Base-by-base conservation (phyloP, 2,113 vertebrate genomes). In the Grus americana region DNA sequence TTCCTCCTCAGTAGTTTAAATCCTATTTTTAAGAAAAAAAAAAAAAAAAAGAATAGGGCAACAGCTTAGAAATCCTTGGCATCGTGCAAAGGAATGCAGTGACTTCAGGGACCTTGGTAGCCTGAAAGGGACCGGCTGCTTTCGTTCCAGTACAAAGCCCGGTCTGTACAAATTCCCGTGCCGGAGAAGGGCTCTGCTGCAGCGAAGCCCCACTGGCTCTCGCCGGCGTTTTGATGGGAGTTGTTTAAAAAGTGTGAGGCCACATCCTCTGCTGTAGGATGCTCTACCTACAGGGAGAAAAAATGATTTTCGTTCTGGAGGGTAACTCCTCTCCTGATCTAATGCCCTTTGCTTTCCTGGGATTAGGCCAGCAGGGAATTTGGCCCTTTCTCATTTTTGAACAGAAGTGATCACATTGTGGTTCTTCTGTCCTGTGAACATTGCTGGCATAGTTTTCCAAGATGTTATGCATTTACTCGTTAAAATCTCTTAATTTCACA, bases 161-260 rank as follows among this genome's bases (percentile, higher is more conserved):
- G 66, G 32, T 87, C 87, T 89, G 78, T 85, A 66, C n/a, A 79
- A 86, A 88, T 32, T 83, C n/a, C 57, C 0, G 2, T 5, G 15
- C 61, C 0, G 5, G 70, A 89, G 73, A 92, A 86, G 59, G 55
- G 70, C 84, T 61, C 22, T 11, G 18, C 19, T 15, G 50, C 61
- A 0, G 0, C 1, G 18, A 80, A 91, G 13, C 26, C 52, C 66
- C 0, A 0, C 87, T 79, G 72, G 44, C 7, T 94, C 59, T 68
- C 0, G 2, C 47, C 0, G 1, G 30, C 3, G 0, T 92, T 87
- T 95, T 73, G 70, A 67, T 82, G 71, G 78, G 74, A 90, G 66
- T 80, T 8, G 2, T 79, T 61, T 62, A 85, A 68, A 73, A 90
- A 82, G 4, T 0, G 0, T 66, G 67, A 81, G 74, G 88, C 72